A percentile compares a stretch with the other conserved stretches of the same genome.
Evolutionary conservation across 2,113 vertebrate genomes (phyloP).

Genomic region (Peucedramus taeniatus): DNA sequence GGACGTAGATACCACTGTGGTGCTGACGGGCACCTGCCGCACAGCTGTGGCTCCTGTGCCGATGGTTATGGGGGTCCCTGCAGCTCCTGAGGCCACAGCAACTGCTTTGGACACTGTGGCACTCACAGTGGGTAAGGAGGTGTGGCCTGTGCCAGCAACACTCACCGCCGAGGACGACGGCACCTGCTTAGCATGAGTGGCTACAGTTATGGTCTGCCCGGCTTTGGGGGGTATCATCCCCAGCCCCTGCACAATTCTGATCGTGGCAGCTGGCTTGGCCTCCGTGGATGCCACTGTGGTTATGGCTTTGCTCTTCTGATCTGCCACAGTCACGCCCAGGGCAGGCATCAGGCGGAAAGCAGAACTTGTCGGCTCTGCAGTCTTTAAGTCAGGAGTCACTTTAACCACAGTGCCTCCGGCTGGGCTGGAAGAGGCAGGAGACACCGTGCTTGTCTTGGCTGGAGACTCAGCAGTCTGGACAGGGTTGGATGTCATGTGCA

Average conservation of each 20-base stretch:
- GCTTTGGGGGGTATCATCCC: conserved; percentile 90
- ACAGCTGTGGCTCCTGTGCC: conserved; percentile 82
- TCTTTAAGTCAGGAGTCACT: conserved; percentile 82
- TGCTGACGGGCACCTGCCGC: conserved; percentile 88
- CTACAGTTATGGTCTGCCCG: conserved; percentile 86
- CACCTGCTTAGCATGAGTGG: conserved; percentile 79
- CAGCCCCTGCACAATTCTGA: conserved; percentile 92
- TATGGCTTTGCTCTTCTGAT: conserved; percentile 86
- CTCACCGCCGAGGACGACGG: conserved; percentile 60
- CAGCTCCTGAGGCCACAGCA: conserved; percentile 75
- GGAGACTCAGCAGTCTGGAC: conserved; percentile 76
- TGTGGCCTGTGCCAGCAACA: conserved; percentile 71
- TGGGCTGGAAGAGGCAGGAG: conserved; percentile 69
- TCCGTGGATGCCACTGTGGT: conserved; percentile 80
- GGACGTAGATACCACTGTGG: conserved; percentile 83
- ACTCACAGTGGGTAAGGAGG: conserved; percentile 77
- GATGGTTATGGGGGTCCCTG: conserved; percentile 79
- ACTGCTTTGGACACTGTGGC: conserved; percentile 82
- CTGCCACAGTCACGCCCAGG: conserved; percentile 84
- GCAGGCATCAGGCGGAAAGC: conserved; percentile 94
- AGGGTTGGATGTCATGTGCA: conserved; percentile 84
- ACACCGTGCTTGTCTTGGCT: conserved; percentile 57
- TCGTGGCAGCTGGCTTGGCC: conserved; percentile 85
- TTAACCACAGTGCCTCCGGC: conserved; percentile 81
- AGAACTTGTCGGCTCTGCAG: conserved; percentile 76